A percentile compares a stretch with the other conserved stretches of the same genome.
These are phyloP conservation scores for Ernsta delagoae DNA, from an alignment of 2,888 invertebrate species.

Conservation along the genomic window DNA sequence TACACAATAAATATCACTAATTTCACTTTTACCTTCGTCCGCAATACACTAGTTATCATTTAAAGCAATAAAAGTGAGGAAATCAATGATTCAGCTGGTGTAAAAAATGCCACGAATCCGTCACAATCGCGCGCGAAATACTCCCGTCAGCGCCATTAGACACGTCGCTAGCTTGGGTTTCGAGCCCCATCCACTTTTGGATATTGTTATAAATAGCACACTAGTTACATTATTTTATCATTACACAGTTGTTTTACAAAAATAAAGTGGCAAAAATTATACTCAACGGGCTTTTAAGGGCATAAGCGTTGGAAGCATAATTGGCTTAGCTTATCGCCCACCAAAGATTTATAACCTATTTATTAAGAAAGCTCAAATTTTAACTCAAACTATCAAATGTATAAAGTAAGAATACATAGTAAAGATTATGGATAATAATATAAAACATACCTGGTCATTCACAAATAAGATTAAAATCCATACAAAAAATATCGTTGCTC, in stretches of 20 bases:
- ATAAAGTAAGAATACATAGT: slow-evolving; percentile 48
- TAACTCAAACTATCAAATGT: slow-evolving; percentile 38
- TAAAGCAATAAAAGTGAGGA: slow-evolving; percentile 52
- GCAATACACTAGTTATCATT: slow-evolving; percentile 55
- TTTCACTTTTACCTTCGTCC: slow-evolving; percentile 54
- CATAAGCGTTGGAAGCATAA: slow-evolving; percentile 65
- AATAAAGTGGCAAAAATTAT: slow-evolving; percentile 49
- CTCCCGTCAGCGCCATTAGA: slow-evolving; percentile 84
- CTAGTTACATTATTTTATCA: slow-evolving; percentile 56
- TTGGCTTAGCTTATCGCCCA: slow-evolving; percentile 79
- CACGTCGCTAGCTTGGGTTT: slow-evolving; percentile 84
- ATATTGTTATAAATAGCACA: slow-evolving; percentile 80
- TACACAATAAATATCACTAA: slow-evolving; percentile 47
- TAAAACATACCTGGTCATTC: slow-evolving; percentile 80
- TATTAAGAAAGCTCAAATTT: slow-evolving; percentile 56
- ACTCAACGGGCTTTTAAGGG: slow-evolving; percentile 51
- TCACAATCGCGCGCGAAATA: slow-evolving; percentile 85
- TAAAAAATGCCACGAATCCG: slow-evolving; percentile 84
- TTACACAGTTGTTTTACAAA: slow-evolving; percentile 50
- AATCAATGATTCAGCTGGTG: slow-evolving; percentile 70
- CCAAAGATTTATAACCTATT: slow-evolving; percentile 80
- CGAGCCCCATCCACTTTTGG: slow-evolving; percentile 78
- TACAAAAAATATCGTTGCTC: slow-evolving; percentile 63
- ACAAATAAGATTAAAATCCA: slow-evolving; percentile 72
- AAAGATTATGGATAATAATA: slow-evolving; percentile 47